Conservation (phyloP, 1,140 invertebrate species). For the Drosophila kikkawai region DNA sequence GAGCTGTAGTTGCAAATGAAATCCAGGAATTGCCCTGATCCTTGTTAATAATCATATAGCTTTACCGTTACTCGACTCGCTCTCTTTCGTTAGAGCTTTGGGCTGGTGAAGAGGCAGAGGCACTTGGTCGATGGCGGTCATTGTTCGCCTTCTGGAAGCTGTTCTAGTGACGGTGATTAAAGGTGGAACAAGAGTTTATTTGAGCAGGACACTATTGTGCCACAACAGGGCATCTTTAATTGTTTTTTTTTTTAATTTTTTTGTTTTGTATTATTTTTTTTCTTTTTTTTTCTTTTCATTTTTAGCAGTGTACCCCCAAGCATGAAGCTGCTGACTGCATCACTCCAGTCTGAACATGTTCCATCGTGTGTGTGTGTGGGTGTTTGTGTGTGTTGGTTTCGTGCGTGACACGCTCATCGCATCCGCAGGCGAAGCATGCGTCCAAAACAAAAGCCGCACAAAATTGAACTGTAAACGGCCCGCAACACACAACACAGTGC, state of each 20-base stretch:
- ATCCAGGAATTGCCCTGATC: not conserved
- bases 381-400: not conserved
- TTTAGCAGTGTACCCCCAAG: conserved; percentile 15
- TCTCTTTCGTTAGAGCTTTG: conserved; percentile 21
- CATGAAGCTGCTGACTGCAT: conserved; percentile 14
- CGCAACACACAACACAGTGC: conserved; percentile 10
- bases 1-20: not conserved
- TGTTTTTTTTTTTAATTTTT: not conserved
- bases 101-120: conserved; percentile 51
- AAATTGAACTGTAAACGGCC: conserved; percentile 14
- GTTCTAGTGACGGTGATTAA: not conserved
- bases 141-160: conserved; percentile 9
- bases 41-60: not conserved
- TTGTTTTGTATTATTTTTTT: not conserved
- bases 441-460: conserved; percentile 30
- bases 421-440: conserved; percentile 40
- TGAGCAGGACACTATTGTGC: conserved; percentile 31
- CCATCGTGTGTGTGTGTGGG: not conserved
- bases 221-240: not conserved
- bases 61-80: conserved; percentile 7
- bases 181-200: conserved; percentile 3
- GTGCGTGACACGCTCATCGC: conserved; percentile 19
- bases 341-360: conserved; percentile 2
- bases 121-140: conserved; percentile 28
- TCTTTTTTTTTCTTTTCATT: conserved; percentile 9